Percentiles rank a stretch among this genome's conserved stretches.
Evolutionary conservation across 1,140 invertebrate species (phyloP).

Genomic region (Lordiphosa clarofinis): DNA sequence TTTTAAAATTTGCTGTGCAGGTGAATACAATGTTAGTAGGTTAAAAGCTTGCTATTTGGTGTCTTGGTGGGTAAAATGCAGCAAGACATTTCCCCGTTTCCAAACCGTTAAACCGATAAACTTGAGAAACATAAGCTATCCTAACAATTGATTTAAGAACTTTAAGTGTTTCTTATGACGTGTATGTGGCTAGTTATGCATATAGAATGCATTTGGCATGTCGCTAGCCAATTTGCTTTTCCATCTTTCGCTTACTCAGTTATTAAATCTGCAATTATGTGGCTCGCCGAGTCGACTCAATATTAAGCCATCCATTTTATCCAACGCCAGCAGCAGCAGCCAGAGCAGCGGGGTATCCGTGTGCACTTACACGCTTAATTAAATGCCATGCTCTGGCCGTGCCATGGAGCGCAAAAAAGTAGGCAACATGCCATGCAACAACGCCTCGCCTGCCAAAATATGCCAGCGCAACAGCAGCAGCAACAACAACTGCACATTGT

Average conservation of each 20-base stretch:
- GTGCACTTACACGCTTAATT: conserved; percentile 73
- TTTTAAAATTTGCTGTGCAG: too few relatives aligned
- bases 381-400: conserved; percentile 45
- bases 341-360: background rate
- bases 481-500: conserved; percentile 55
- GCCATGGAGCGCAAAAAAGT: conserved; percentile 38
- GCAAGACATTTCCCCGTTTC: too few relatives aligned
- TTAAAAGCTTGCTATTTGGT: too few relatives aligned
- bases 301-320: conserved; percentile 1
- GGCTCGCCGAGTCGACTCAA: background rate
- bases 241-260: too few relatives aligned
- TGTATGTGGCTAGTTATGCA: conserved; percentile 5
- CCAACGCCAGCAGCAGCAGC: background rate
- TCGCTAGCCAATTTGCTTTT: background rate
- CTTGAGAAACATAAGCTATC: too few relatives aligned
- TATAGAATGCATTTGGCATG: background rate
- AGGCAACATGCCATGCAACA: conserved; percentile 59
- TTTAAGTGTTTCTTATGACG: too few relatives aligned
- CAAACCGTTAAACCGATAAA: too few relatives aligned
- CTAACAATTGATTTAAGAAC: too few relatives aligned
- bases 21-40: too few relatives aligned
- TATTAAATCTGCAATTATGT: background rate
- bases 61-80: too few relatives aligned
- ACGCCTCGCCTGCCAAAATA: conserved; percentile 26
- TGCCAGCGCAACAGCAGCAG: conserved; percentile 13